Evolutionary conservation across 2,797 vertebrate species (phyloP).

Genomic region (Halcyon smyrnensis): DNA sequence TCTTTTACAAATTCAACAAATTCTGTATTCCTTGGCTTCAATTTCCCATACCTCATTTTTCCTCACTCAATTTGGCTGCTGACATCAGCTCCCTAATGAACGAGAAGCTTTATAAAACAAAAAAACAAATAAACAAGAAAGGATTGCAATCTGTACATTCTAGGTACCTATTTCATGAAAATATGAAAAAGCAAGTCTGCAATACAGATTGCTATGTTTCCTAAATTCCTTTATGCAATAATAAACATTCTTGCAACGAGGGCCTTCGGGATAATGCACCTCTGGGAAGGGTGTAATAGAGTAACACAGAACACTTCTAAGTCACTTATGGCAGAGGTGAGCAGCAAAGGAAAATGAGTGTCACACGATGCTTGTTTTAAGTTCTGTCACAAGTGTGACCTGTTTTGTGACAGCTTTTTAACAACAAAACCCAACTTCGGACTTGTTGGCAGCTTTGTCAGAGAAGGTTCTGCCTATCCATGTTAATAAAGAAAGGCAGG

Average conservation of each 20-base stretch:
- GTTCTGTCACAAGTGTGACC: background rate
- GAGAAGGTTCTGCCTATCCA: background rate
- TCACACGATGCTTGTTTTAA: background rate
- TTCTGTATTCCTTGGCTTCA: background rate
- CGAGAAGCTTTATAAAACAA: background rate
- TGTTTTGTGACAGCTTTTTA: background rate
- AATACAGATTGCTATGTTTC: background rate
- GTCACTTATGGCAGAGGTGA: background rate
- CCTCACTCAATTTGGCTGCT: constrained; percentile 40
- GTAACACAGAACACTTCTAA: background rate
- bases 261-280: background rate
- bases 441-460: constrained; percentile 1
- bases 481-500: background rate
- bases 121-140: background rate
- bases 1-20: constrained; percentile 8
- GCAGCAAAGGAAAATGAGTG: background rate
- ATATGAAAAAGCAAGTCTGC: constrained; percentile 28
- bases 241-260: background rate
- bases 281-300: background rate
- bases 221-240: background rate
- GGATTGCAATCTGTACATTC: constrained; percentile 15
- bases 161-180: constrained; percentile 4
- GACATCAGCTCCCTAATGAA: constrained; percentile 26
- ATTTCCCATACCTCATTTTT: constrained; percentile 34
- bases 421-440: background rate